Evolutionary conservation across 2,113 vertebrate genomes (phyloP), one percentile per base, ranked within the genome.

Genomic region (Lepidothrix coronata): DNA sequence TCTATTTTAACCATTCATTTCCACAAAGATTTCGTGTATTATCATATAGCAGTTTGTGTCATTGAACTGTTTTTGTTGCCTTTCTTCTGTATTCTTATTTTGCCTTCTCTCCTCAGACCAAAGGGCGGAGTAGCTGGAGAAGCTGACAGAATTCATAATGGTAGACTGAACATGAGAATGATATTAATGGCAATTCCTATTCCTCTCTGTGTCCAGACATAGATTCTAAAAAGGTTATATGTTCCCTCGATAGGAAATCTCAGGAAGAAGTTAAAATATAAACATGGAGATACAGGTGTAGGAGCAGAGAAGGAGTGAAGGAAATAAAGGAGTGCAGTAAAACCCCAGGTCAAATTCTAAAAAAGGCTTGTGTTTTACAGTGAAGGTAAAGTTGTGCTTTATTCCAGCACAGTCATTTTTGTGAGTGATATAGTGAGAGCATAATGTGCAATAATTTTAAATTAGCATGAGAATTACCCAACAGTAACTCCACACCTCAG

Each of bases 391-490:
- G 39, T 67, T 91, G n/a, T 67, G 57, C 8, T 88, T 91, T 94
- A 63, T 95, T 90, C 28, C 51, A 90, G 39, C 2, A 19, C 6
- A 77, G 27, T 57, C 55, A 75, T 58, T 88, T 65, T 80, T 55
- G 52, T 71, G 46, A 94, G n/a, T 30, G 90, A 90, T 92, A 90
- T 91, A 85, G 55, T 51, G 59, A 94, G 63, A 85, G 46, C 12
- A 82, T 28, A 85, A 83, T 52, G 27, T 1, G 6, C n/a, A 80
- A 55, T 77, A 90, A 77, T 88, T 93, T 90, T 24, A 74, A 92
- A 91, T 94, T 96, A 88, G 41, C 73, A 67, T 85, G 30, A 86
- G 77, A 94, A 91, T 84, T 90, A 52, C 14, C 44, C 43, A 67
- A 25, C 41, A 65, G 43, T 54, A 80, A 84, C 39, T 85, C 44